Base-by-base conservation (phyloP, 1,140 invertebrate species). In the Magallana ariakensis region DNA sequence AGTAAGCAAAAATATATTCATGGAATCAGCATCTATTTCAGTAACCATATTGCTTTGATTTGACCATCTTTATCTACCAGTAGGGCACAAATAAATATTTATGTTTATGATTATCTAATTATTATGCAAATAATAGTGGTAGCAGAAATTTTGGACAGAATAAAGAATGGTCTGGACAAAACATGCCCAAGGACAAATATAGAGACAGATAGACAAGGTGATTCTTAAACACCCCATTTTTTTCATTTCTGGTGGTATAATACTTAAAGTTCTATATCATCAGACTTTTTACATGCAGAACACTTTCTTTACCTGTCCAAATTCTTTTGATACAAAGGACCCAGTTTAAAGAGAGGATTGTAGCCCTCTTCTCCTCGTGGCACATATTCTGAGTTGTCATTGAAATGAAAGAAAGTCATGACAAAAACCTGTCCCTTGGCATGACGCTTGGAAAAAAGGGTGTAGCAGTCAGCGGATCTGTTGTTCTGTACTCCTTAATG, bases 271-370 rank as follows among this genome's bases (percentile, higher is more conserved):
- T 60, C n/a, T 60, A 16, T 60, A 60, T 16, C 9, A 16, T 60
- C 9, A 60, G n/a, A n/a, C n/a, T 60, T n/a, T 16, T 60, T 60
- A 60, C 13, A 60, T n/a, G 13, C 58, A 16, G 13, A 11, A 60
- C 58, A 60, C n/a, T 60, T 13, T 15, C 5, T n/a, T 16, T 60
- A 60, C 58, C 84, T 70, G 53, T 80, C 22, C n/a, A 80, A 60
- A 54, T 83, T 22, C 22, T 55, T 55, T 8, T 86, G 56, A 56
- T 85, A 87, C 54, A 90, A 33, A 0, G 86, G 46, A 13, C 87
- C 62, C 0, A 90, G 62, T 84, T 90, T 88, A 66, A 54, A 83
- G 3, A 88, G 84, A 53, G 85, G 75, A 70, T 90, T 46, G 56
- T 85, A 54, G 10, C 84, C 83, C 15, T 75, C 80, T 33, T 70